Percentiles rank a stretch among this genome's conserved stretches.
Evolutionary conservation across 2,113 vertebrate genomes (phyloP).

Genomic region (Hemichromis elongatus): DNA sequence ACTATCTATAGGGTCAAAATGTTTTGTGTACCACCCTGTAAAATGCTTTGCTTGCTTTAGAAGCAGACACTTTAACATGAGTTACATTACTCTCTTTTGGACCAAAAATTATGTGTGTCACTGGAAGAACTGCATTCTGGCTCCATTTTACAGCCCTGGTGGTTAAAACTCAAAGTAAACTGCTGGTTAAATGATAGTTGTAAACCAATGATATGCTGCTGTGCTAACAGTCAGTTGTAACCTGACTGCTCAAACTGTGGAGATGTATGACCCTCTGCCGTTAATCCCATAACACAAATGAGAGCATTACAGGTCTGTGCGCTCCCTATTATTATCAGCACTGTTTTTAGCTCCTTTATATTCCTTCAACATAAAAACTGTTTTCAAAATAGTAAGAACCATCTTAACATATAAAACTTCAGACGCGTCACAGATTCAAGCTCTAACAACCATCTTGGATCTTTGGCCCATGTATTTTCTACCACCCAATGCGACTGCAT

Average conservation of each 20-base stretch:
- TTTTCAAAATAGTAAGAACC: neutral
- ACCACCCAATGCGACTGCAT: neutral
- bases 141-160: neutral
- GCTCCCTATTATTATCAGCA: rapidly evolving
- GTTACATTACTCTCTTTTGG: neutral
- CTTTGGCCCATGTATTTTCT: neutral
- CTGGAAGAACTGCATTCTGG: neutral
- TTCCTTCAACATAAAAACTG: neutral
- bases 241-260: neutral
- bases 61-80: neutral
- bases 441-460: neutral
- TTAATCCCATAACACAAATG: slow-evolving; percentile 1
- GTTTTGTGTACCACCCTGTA: neutral
- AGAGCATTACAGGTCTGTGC: neutral
- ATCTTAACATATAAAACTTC: neutral
- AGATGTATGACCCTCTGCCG: neutral
- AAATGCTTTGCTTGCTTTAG: neutral
- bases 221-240: neutral
- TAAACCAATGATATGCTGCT: neutral
- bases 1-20: neutral
- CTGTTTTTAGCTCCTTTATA: neutral
- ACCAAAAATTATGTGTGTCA: neutral
- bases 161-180: neutral
- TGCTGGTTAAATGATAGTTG: neutral
- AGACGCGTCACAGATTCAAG: neutral